Conservation (phyloP, 2,113 vertebrate genomes). For the Chionis minor region DNA sequence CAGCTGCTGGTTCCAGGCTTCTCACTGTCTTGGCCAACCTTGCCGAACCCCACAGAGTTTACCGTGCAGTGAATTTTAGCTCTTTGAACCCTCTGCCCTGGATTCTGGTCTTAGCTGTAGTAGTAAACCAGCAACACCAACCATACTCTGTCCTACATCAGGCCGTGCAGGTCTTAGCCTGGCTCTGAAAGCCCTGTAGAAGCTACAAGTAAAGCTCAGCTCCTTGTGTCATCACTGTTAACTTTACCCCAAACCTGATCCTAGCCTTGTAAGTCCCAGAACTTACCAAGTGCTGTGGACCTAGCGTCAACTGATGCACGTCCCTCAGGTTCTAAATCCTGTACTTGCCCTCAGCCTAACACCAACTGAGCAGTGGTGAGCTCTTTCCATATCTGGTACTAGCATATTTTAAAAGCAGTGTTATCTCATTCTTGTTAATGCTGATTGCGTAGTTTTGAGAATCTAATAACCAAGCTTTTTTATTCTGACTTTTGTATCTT, state of each 20-base stretch:
- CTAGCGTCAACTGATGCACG: neutral
- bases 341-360: neutral
- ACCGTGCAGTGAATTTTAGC: neutral
- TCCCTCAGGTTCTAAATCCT: neutral
- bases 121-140: neutral
- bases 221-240: neutral
- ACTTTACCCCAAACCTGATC: neutral
- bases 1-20: neutral
- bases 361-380: neutral
- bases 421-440: neutral
- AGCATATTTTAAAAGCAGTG: neutral
- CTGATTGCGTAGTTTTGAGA: neutral
- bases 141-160: neutral
- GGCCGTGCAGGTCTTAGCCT: neutral
- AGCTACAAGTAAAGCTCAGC: neutral
- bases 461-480: neutral
- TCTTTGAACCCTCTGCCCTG: neutral
- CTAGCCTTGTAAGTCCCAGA: neutral
- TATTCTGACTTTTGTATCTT: constrained; percentile 19
- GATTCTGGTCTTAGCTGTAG: neutral
- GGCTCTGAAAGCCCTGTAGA: neutral
- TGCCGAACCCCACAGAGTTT: neutral
- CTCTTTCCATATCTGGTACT: neutral
- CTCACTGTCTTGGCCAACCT: neutral
- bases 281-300: neutral